Evolutionary conservation across 1,140 invertebrate genomes (phyloP), one percentile per base, ranked within the genome.

Genomic region (Polypedilum pembai): DNA sequence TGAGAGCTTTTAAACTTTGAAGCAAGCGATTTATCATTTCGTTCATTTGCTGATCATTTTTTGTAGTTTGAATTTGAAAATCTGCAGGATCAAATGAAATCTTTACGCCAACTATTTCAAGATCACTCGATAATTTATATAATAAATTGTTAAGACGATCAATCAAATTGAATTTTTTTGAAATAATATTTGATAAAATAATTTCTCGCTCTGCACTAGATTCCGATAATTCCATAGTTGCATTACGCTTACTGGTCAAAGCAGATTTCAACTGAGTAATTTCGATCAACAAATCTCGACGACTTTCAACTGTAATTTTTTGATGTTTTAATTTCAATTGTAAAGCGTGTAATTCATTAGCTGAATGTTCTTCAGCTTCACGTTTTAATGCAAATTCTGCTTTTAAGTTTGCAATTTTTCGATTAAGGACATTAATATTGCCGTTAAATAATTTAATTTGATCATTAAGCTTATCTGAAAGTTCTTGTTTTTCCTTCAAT

Each of bases 131-230:
- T 18, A 69, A 18, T 69, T 69, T 69, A 69, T 69, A 21, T 1
- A 69, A 7, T 7, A 69, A 20, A 69, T 69, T 69, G 18, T 69
- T 69, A 10, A 69, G 18, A 69, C 65, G 65, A 12, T 69, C 65
- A 21, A 69, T 20, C 8, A 18, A 18, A 18, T 8, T n/a, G 10
- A 18, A 20, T 18, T 69, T 69, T 20, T 69, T 69, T 8, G 17
- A 8, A 7, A 69, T 20, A n/a, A 69, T 18, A 20, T 69, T 69
- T 5, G 65, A 69, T 18, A 69, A 20, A 7, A 8, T 1, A 21
- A 69, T 69, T 69, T 69, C 65, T 10, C 8, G 17, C 10, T 21
- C 65, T 18, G 3, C 17, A 8, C 65, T 10, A 3, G 17, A 8
- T 69, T 69, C 65, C 20, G 4, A 18, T 18, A 69, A 18, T 20